These are phyloP conservation scores for Champsocephalus gunnari DNA, from an alignment of 2,797 vertebrate genomes.

Conservation along the genomic window DNA sequence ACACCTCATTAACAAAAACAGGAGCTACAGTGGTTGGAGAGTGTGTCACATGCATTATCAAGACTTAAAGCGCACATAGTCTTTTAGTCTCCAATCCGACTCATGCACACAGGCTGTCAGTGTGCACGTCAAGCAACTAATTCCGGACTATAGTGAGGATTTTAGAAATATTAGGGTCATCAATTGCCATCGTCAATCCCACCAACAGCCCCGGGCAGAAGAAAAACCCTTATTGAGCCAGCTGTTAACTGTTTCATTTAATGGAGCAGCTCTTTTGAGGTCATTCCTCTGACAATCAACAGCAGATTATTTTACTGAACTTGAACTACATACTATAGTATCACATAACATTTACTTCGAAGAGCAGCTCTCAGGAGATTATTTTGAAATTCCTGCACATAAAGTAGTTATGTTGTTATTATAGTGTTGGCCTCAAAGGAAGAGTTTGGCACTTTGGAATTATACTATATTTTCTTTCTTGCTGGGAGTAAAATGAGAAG, in stretches of 20 bases:
- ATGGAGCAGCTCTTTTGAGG: background rate
- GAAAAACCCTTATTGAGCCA: background rate
- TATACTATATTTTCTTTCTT: background rate
- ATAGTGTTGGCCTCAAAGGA: background rate
- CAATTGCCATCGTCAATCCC: background rate
- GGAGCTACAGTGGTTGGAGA: conserved; percentile 30
- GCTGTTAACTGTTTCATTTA: background rate
- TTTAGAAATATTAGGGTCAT: conserved; percentile 3
- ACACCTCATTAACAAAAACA: conserved; percentile 53
- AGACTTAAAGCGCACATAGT: conserved; percentile 19
- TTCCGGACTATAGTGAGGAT: background rate
- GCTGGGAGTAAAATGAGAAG: background rate
- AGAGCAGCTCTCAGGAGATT: background rate
- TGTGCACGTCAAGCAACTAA: background rate
- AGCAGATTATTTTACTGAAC: background rate
- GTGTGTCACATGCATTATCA: conserved; percentile 29
- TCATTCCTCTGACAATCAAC: background rate
- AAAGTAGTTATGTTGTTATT: background rate
- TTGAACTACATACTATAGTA: background rate
- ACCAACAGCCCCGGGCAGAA: background rate
- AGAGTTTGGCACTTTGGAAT: background rate
- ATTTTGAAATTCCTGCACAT: background rate
- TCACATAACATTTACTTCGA: background rate
- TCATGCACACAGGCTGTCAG: background rate
- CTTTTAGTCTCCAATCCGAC: too few relatives aligned